Base-by-base conservation (phyloP, 2,113 vertebrate genomes). In the Tragelaphus scriptus region DNA sequence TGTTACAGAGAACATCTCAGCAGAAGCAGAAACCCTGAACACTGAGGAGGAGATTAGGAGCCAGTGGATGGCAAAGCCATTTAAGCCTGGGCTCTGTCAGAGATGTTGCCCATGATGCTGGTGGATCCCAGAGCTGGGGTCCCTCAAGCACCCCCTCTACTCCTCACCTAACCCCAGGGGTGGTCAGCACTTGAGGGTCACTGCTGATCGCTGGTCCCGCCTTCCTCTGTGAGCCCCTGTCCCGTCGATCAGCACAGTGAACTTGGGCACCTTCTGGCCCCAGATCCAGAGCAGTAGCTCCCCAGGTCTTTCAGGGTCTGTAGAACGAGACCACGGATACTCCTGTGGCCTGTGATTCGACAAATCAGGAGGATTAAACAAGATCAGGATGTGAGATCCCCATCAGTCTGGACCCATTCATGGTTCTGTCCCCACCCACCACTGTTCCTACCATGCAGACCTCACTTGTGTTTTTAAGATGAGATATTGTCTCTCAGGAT, bases 391-490 rank as follows among this genome's bases (percentile, higher is more conserved):
- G 25, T 17, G 44, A 61, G 61, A 9, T 5, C 40, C 7, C 49
- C 0, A 2, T n/a, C 16, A 2, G 0, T 1, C 16, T 6, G 26
- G 14, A 5, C 3, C 12, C 10, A 5, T 12, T 5, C 6, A 0
- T 32, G 2, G 16, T 28, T 44, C 3, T 4, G 1, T 23, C 81
- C 8, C 49, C 12, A 11, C 2, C 28, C 53, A 8, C 10, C 19
- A 28, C 12, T 15, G 3, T 25, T 32, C 40, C 15, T 10, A 7
- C 5, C 7, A 11, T 47, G 32, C 32, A 30, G 4, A 4, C 11
- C 11, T 47, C 40, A 30, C 2, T 21, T 44, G 23, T 4, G 1
- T 5, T 61, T 55, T 61, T 51, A 30, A 49, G 23, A 11, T 8
- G 9, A 36, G 28, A 14, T 30, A 5, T 3, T 51, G 25, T 30